Percentiles rank a stretch among this genome's conserved stretches.
Conservation (phyloP, 2,113 vertebrate species). For the Dasyornis broadbenti region DNA sequence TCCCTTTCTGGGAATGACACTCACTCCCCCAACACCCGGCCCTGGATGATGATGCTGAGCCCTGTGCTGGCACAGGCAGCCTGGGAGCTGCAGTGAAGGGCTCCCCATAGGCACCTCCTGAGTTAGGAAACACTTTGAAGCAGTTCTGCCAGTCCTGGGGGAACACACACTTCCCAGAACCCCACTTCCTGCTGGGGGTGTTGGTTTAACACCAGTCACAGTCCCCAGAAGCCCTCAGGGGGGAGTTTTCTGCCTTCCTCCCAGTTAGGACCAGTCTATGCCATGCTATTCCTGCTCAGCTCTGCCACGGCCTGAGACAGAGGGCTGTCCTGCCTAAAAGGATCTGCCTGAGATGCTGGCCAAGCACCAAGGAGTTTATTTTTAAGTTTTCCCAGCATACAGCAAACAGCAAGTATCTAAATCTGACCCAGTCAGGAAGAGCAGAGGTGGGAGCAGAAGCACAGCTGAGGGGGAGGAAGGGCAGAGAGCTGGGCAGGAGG, state of each 20-base stretch:
- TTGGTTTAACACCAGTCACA: background rate
- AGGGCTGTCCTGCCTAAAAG: background rate
- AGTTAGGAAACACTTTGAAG: background rate
- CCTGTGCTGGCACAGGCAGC: background rate
- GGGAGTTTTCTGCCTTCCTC: background rate
- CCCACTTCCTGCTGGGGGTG: background rate
- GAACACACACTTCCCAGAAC: no score
- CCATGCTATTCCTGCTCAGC: background rate
- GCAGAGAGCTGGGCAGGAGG: background rate
- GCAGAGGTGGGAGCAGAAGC: accelerated
- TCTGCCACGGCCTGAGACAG: background rate
- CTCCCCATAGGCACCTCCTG: background rate
- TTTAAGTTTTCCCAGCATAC: background rate
- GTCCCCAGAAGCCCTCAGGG: background rate
- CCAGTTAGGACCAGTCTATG: background rate
- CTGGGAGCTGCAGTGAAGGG: accelerated
- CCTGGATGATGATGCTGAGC: background rate
- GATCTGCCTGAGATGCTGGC: background rate
- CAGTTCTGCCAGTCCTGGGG: background rate
- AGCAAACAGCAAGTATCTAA: background rate
- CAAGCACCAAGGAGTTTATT: background rate
- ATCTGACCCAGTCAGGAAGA: background rate
- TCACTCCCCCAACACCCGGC: accelerated
- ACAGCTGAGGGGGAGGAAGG: background rate
- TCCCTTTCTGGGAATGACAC: background rate